Evolutionary conservation across 2,888 invertebrate species (phyloP).

Genomic region (Eilema griseolum): DNA sequence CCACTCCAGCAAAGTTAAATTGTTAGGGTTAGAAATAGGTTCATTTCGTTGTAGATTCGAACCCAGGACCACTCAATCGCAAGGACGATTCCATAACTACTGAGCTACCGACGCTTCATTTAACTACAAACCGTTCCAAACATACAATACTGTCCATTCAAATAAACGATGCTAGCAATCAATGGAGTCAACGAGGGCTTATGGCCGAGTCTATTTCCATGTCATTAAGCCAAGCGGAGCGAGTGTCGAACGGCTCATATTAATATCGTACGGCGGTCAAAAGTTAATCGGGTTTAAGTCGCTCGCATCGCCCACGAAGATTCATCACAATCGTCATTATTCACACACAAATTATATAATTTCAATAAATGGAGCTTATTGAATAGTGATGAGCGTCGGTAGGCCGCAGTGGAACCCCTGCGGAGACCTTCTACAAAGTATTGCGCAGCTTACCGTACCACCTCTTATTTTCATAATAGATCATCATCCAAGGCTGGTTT

Average conservation of each 20-base stretch:
- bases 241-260: conserved; percentile 76
- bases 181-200: conserved; percentile 60
- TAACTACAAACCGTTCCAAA: conserved; percentile 46
- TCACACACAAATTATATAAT: conserved; percentile 88
- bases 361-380: conserved; percentile 87
- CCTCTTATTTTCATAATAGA: conserved; percentile 41
- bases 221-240: conserved; percentile 70
- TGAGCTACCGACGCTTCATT: conserved; percentile 4
- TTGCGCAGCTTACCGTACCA: conserved; percentile 50
- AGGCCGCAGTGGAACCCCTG: conserved; percentile 79
- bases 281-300: conserved; percentile 87
- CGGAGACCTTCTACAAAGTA: conserved; percentile 57
- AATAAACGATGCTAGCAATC: conserved; percentile 65
- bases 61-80: neutral
- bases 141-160: conserved; percentile 60
- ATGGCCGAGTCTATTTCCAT: conserved; percentile 73
- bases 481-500: conserved; percentile 47
- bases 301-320: conserved; percentile 86
- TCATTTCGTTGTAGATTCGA: neutral
- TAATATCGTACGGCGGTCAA: conserved; percentile 84
- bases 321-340: conserved; percentile 87
- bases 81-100: neutral
- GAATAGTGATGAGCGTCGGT: conserved; percentile 87
- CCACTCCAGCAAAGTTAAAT: neutral
- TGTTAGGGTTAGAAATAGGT: neutral